A percentile compares a stretch with the other conserved stretches of the same genome.
Conservation (phyloP, 2,888 invertebrate species). For the Cheilosia soror region DNA sequence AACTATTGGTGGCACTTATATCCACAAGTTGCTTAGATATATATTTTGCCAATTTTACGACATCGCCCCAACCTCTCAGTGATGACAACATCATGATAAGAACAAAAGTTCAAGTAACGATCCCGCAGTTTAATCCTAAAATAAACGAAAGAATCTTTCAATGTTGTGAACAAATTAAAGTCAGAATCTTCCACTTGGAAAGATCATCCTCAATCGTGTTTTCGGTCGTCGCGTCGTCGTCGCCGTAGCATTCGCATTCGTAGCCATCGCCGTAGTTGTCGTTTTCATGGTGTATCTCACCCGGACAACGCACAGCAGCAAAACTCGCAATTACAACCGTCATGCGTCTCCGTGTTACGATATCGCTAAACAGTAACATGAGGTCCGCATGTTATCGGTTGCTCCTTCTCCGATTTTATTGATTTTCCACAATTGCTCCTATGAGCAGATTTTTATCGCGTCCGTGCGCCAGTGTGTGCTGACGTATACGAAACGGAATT, state of each 20-base stretch:
- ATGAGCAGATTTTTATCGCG: constrained; percentile 73
- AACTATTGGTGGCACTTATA: constrained; percentile 26
- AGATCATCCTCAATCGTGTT: constrained; percentile 71
- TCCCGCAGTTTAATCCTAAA: constrained; percentile 60
- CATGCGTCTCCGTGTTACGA: constrained; percentile 75
- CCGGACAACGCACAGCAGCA: constrained; percentile 68
- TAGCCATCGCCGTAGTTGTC: constrained; percentile 13
- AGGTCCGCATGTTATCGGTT: constrained; percentile 75
- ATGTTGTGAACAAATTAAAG: constrained; percentile 74
- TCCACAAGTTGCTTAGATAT: constrained; percentile 47
- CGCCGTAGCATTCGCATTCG: constrained; percentile 22
- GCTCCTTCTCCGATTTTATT: constrained; percentile 76
- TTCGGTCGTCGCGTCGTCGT: constrained; percentile 7
- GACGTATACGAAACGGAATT: constrained; percentile 76
- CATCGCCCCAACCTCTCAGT: constrained; percentile 27
- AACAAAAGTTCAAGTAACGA: constrained; percentile 72
- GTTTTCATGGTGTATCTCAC: constrained; percentile 28
- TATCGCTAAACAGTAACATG: constrained; percentile 75
- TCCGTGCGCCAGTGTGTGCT: constrained; percentile 56
- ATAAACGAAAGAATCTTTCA: constrained; percentile 71
- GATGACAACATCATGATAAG: constrained; percentile 72
- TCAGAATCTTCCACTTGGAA: constrained; percentile 67
- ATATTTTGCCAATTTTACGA: constrained; percentile 65
- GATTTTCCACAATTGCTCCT: constrained; percentile 74
- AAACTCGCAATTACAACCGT: constrained; percentile 70